phyloP scores from a whole-genome alignment of 2,797 vertebrate species.

The Cryptoblepharus egeriae region DNA sequence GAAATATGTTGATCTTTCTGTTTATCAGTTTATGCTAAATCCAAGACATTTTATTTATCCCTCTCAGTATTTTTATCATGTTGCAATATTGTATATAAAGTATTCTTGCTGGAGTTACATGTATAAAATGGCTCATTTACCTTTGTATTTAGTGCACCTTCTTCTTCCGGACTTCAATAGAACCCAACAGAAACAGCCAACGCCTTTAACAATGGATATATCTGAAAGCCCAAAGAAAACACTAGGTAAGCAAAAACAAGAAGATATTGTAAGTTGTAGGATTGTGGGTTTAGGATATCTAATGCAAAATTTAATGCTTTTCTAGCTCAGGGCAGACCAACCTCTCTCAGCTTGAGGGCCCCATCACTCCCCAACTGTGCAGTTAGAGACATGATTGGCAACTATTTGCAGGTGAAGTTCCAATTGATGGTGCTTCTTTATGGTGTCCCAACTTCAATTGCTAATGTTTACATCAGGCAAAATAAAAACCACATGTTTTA shows the following conservation, averaged over 20 bases:
- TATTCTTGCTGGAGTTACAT: no score
- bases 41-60: no score
- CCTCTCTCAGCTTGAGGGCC: no score
- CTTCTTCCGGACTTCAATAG: slow-evolving; percentile 79
- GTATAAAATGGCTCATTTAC: neutral
- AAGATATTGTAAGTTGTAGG: neutral
- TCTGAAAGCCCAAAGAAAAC: slow-evolving; percentile 74
- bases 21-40: no score
- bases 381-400: no score
- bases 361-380: no score
- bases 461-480: neutral
- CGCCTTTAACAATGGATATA: slow-evolving; percentile 72
- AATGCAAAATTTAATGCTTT: neutral
- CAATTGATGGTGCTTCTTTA: neutral
- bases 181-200: slow-evolving; percentile 72
- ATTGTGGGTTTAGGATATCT: neutral
- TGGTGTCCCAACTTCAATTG: neutral
- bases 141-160: slow-evolving; percentile 75
- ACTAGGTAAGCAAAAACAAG: slow-evolving; percentile 67
- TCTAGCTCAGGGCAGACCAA: neutral
- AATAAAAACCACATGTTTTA: neutral
- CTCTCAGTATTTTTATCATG: no score
- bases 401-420: neutral
- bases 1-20: no score
- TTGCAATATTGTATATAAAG: no score